Evolutionary conservation across 2,797 vertebrate species (phyloP), one percentile per base, ranked within the genome.

Genomic region (Fundulus diaphanus): DNA sequence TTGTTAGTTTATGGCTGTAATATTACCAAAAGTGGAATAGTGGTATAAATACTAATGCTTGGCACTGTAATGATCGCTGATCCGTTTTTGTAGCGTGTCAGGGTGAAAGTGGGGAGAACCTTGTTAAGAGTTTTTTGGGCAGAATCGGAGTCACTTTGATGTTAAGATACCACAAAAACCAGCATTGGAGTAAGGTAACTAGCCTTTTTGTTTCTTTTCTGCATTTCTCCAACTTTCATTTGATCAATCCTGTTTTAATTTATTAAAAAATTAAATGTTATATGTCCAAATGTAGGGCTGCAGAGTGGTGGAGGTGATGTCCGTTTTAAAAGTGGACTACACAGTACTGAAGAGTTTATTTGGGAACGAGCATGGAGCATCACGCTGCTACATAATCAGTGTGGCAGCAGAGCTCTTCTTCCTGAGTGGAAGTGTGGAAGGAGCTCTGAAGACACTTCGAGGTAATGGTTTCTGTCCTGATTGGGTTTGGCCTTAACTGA

Each of bases 121-220:
- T 92, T 70, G 81, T 94, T 79, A 95, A 71, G 91, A 92, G 80
- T 77, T 94, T 95, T 83, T 86, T 98, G 59, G 98, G 97, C 77
- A 96, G 96, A 85, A 96, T 96, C 54, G 98, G 97, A 73, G 96
- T 98, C 76, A 97, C 95, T 3, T 92, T 97, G 46, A 95, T 99
- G 92, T 95, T 95, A 82, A 94, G 94, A 69, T 99, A 98, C 82
- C 92, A 98, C 90, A 96, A 92, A 90, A 92, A 89, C 4, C 91
- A 95, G 59, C 96, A 97, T 9, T 99, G 97, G 98, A 74, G 79
- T 68, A 98, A 98, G 97, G 98, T 99, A 96, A 80, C 42, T 1
- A 1, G 22, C 37, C n/a, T 7, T 5, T 33, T 24, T 20, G 13
- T 27, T 0, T 27, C 5, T 48, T 15, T 57, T n/a, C 59, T 18